Evolutionary conservation across 2,888 invertebrate species (phyloP), one percentile per base, ranked within the genome.

Genomic region (Ormyrus nitidulus): DNA sequence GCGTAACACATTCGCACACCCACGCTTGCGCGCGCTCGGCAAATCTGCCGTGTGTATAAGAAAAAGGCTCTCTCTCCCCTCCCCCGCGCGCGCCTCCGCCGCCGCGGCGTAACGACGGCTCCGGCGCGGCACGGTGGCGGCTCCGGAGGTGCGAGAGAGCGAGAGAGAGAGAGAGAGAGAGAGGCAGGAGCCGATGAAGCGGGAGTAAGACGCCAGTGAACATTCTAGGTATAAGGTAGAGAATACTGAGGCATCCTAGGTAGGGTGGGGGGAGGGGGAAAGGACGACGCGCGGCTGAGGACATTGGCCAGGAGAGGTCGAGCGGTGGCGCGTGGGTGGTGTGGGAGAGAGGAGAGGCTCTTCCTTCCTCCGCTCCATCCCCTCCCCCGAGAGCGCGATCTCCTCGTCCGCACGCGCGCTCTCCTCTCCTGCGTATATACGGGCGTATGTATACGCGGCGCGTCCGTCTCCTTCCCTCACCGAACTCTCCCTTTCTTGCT

Each of bases 271-370:
- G 51, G 61, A 10, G 44, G 62, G 34, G 66, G 51, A 66, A 77
- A 79, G 79, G 77, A 82, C 75, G 81, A 65, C 69, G 65, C 80
- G 72, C 77, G 8, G 49, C 69, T 64, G 74, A 81, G 79, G 79
- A 81, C 79, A 81, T 81, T 80, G 82, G 80, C 82, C 82, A 82
- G 76, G 73, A 77, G 81, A 77, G 77, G 76, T 74, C 81, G 80
- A 77, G 56, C 61, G 64, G 19, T 19, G 19, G 19, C 73, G 77
- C 76, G 76, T 70, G 72, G 81, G 78, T 74, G 80, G 62, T 46
- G 46, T 49, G 11, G 69, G n/a, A 8, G 6, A 11, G 58, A 44
- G 13, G 44, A 53, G 71, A 5, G 34, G 19, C 11, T n/a, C 64
- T 54, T 46, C 6, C n/a, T 6, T n/a, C 46, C 11, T 13, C 48